Base-by-base conservation (phyloP, 2,888 invertebrate genomes). In the Stenotaenia linearis region DNA sequence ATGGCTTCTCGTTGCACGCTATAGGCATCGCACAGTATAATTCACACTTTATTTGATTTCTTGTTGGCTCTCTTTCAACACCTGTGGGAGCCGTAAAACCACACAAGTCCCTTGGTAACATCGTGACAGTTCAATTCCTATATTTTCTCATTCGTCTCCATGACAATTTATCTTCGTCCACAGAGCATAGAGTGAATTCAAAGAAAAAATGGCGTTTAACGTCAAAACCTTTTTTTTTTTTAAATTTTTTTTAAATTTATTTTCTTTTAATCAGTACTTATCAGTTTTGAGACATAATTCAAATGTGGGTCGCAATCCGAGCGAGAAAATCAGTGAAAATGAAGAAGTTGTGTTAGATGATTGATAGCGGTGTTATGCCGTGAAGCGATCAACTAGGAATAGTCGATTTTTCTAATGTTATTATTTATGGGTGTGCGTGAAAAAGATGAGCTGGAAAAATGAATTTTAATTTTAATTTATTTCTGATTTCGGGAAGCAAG, bases 21-120 rank as follows among this genome's bases (percentile, higher is more conserved):
- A 69, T 69, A 69, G 28, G 69, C 69, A 69, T 69, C 69, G n/a
- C 28, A 25, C 15, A 69, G 69, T 69, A 69, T 69, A 69, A 69
- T 69, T 69, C 69, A 69, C 69, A 69, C 69, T 69, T 69, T 69
- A 69, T 69, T 69, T 69, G 69, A 69, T 69, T 69, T 69, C 69
- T 69, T 69, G 69, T 69, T 69, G 69, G 69, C 69, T 69, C 69
- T 18, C 69, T 69, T 69, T 69, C 69, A 69, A 28, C 69, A 69
- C 69, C 69, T 69, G 23, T 69, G 69, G 69, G 69, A 69, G 69
- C 69, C 69, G 69, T 69, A 69, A 69, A 69, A 69, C 69, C 69
- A 23, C 69, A 69, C 69, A 69, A 69, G 69, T 69, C 69, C 69
- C 69, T 69, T 69, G 69, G 69, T 69, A 69, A 69, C 69, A 69